phyloP scores from a whole-genome alignment of 1,140 invertebrate species.

The Maconellicoccus hirsutus region DNA sequence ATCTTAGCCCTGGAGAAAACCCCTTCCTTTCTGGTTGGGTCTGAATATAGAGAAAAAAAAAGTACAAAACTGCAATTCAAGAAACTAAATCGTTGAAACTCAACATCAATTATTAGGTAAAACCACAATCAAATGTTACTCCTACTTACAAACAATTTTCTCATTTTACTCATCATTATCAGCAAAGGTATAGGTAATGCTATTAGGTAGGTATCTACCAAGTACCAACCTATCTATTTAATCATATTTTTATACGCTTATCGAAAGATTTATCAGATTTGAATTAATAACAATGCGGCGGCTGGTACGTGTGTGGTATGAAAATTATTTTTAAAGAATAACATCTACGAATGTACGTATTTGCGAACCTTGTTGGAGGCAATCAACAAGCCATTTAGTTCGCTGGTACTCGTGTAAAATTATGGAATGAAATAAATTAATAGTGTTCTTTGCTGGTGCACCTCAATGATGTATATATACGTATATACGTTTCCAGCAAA shows the following conservation, averaged over 20 bases:
- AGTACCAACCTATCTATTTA: too few relatives aligned
- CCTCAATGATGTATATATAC: not conserved
- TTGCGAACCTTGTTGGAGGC: not conserved
- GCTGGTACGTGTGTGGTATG: not conserved
- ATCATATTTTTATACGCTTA: not conserved
- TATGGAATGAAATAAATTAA: conserved; percentile 5
- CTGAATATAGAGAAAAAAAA: too few relatives aligned
- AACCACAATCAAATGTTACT: too few relatives aligned
- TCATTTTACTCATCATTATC: too few relatives aligned
- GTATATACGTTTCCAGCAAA: not conserved
- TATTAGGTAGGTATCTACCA: too few relatives aligned
- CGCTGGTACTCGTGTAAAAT: not conserved
- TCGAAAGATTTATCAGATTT: not conserved
- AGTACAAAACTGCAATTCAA: too few relatives aligned
- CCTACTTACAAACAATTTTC: too few relatives aligned
- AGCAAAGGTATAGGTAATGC: too few relatives aligned
- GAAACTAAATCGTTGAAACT: too few relatives aligned
- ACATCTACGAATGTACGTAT: not conserved
- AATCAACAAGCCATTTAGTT: conserved; percentile 9
- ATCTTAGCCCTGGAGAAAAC: too few relatives aligned
- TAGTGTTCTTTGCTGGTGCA: not conserved
- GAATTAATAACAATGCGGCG: not conserved
- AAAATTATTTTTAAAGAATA: not conserved
- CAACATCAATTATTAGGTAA: too few relatives aligned
- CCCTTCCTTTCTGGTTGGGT: too few relatives aligned